Evolutionary conservation across 1,140 invertebrate species (phyloP).

Genomic region (Scaptomyza graminum): DNA sequence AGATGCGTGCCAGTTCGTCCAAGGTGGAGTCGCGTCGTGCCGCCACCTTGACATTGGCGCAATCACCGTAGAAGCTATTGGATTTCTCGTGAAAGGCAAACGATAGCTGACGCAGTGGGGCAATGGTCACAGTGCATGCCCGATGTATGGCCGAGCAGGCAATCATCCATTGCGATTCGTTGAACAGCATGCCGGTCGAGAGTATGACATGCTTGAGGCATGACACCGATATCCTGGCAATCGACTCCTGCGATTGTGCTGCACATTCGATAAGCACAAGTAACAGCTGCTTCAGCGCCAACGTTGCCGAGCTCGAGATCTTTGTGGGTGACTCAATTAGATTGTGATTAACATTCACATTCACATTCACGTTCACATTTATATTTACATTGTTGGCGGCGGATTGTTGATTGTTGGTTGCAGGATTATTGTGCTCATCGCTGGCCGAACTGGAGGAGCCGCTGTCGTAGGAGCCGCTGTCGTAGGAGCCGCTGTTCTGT

Average conservation of each 20-base stretch:
- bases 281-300: conserved; percentile 94
- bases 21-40: conserved; percentile 93
- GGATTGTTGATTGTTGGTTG: background rate
- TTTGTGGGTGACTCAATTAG: conserved; percentile 76
- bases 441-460: conserved; percentile 57
- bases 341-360: conserved; percentile 50
- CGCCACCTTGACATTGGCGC: conserved; percentile 96
- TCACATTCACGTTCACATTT: conserved; percentile 33
- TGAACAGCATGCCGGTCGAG: conserved; percentile 91
- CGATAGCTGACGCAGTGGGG: conserved; percentile 92
- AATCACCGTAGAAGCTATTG: conserved; percentile 96
- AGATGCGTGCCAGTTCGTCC: conserved; percentile 91
- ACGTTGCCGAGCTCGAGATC: conserved; percentile 86
- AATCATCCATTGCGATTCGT: conserved; percentile 93
- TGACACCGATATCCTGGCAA: conserved; percentile 95
- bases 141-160: conserved; percentile 91
- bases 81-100: conserved; percentile 94
- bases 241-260: conserved; percentile 93
- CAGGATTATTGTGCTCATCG: conserved; percentile 46
- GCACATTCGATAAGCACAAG: conserved; percentile 95
- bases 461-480: background rate
- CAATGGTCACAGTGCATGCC: conserved; percentile 92
- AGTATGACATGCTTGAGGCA: conserved; percentile 95
- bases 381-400: too few species aligned
- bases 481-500: conserved; percentile 19